Percentiles rank a stretch among this genome's conserved stretches.
Conservation (phyloP, 2,113 vertebrate species). For the Brachypteracias leptosomus region DNA sequence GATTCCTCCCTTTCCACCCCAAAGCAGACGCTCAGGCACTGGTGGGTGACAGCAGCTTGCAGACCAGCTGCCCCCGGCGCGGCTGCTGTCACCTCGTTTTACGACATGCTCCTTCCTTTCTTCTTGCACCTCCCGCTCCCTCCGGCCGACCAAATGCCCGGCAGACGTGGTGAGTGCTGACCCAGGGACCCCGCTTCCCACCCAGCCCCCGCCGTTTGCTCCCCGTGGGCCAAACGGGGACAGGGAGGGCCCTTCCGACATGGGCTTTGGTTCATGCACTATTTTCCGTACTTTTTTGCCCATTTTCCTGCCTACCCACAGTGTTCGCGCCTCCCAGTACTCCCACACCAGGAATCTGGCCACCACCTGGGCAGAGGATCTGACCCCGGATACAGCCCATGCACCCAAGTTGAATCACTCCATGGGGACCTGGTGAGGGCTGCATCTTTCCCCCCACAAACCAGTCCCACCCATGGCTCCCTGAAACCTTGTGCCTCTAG, state of each 20-base stretch:
- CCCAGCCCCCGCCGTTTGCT: not conserved
- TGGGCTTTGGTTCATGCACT: accelerated
- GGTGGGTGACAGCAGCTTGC: not conserved
- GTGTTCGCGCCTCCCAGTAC: not conserved
- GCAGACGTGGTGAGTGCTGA: not conserved
- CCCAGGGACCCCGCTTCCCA: not conserved
- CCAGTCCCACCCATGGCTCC: accelerated
- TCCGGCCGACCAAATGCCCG: not conserved
- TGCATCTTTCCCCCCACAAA: accelerated
- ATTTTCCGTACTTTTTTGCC: not conserved
- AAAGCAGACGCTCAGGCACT: accelerated
- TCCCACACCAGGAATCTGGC: accelerated
- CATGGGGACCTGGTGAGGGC: not conserved
- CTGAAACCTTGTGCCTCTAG: not conserved
- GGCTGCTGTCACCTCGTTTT: not conserved
- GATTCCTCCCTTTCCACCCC: not conserved
- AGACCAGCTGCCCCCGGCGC: not conserved
- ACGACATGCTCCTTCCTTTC: not conserved
- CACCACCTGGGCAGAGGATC: not conserved
- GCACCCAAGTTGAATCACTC: accelerated
- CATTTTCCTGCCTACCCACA: accelerated
- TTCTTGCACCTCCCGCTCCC: not conserved
- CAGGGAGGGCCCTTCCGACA: accelerated
- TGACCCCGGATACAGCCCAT: accelerated
- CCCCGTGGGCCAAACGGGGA: not conserved